phyloP scores from a whole-genome alignment of 1,140 invertebrate genomes.

The Diorhabda carinulata region DNA sequence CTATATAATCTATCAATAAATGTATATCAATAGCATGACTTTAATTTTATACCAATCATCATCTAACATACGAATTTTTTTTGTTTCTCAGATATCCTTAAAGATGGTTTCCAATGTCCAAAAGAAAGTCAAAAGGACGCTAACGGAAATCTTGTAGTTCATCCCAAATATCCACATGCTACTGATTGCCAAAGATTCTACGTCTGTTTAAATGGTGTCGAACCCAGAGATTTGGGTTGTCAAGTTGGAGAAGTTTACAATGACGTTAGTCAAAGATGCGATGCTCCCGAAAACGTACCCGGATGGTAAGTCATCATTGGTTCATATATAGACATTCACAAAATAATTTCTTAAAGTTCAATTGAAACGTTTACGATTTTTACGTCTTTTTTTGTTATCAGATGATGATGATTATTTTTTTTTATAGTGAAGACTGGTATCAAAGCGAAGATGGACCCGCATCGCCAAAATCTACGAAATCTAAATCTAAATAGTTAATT shows the following conservation, averaged over 20 bases:
- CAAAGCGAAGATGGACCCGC: constrained; percentile 58
- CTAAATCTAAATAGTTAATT: neutral
- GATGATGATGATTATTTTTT: constrained; percentile 25
- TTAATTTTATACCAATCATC: too few relatives aligned
- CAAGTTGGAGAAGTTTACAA: constrained; percentile 83
- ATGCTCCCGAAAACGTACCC: constrained; percentile 79
- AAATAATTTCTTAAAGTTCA: neutral
- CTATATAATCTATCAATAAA: too few relatives aligned
- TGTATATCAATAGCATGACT: too few relatives aligned
- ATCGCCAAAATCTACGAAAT: constrained; percentile 33
- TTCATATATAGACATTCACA: neutral
- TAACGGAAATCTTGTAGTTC: constrained; percentile 70
- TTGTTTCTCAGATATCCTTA: constrained; percentile 55
- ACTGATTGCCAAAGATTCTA: constrained; percentile 86
- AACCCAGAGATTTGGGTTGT: constrained; percentile 80
- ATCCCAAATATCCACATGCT: constrained; percentile 83
- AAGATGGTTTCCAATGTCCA: constrained; percentile 80
- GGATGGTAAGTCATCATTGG: constrained; percentile 64
- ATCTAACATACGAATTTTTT: too few relatives aligned
- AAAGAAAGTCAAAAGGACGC: constrained; percentile 62
- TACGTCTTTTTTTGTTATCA: neutral
- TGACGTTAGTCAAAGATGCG: constrained; percentile 74
- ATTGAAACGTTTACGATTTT: neutral
- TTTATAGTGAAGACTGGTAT: constrained; percentile 80
- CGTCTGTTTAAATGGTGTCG: constrained; percentile 81